phyloP scores from a whole-genome alignment of 1,140 invertebrate species.

The Pogonomyrmex californicus region DNA sequence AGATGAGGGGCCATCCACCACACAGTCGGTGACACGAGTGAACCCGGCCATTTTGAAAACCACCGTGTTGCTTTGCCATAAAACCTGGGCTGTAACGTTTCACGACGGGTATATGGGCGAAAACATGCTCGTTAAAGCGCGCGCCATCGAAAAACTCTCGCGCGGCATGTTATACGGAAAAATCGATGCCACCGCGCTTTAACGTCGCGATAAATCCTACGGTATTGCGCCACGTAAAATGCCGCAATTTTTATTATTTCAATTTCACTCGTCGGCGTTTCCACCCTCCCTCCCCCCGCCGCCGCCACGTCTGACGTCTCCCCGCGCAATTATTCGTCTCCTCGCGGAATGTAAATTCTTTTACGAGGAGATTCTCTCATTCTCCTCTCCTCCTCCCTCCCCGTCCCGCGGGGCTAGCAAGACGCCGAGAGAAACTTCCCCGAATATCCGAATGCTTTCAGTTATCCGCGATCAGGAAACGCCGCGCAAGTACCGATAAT shows the following conservation, averaged over 20 bases:
- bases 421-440: background rate
- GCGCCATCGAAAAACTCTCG: conserved; percentile 60
- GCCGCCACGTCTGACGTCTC: conserved; percentile 12
- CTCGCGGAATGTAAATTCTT: conserved; percentile 52
- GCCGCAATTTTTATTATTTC: conserved; percentile 65
- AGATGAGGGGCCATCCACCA: conserved; percentile 13
- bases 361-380: background rate
- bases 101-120: conserved; percentile 62
- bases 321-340: conserved; percentile 47
- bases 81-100: conserved; percentile 62
- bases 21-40: conserved; percentile 58
- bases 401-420: background rate
- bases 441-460: background rate
- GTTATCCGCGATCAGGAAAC: conserved; percentile 10
- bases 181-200: conserved; percentile 61
- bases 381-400: too few relatives aligned
- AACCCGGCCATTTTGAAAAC: conserved; percentile 65
- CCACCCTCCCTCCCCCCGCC: background rate
- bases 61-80: conserved; percentile 64
- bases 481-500: conserved; percentile 19
- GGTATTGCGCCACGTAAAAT: conserved; percentile 52
- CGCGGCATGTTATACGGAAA: conserved; percentile 50
- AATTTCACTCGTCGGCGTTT: conserved; percentile 27
- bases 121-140: conserved; percentile 62
- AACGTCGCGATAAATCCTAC: conserved; percentile 62